A percentile compares a stretch with the other conserved stretches of the same genome.
These are phyloP conservation scores for Pangasius djambal DNA, from an alignment of 2,797 vertebrate genomes.

Conservation along the genomic window DNA sequence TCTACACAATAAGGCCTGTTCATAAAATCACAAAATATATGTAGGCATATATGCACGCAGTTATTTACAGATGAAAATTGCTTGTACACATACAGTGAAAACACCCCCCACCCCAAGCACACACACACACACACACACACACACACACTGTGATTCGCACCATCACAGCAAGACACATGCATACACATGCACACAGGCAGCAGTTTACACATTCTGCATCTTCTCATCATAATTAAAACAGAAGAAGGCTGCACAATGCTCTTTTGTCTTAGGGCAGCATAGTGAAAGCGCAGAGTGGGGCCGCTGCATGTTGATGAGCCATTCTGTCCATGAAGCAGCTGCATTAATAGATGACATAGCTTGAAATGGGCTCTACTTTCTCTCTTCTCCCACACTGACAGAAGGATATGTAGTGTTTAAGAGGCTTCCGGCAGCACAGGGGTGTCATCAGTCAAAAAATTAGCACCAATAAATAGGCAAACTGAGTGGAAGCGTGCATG, in stretches of 20 bases:
- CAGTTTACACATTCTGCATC: conserved; percentile 58
- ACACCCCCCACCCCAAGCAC: conserved; percentile 16
- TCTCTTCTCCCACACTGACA: conserved; percentile 74
- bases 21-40: conserved; percentile 8
- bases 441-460: conserved; percentile 69
- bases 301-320: conserved; percentile 78
- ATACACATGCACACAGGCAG: conserved; percentile 36
- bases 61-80: conserved; percentile 2
- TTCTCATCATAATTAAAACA: conserved; percentile 79
- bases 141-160: conserved; percentile 58
- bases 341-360: conserved; percentile 74
- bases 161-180: conserved; percentile 52
- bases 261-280: conserved; percentile 79
- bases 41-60: background rate
- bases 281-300: conserved; percentile 64
- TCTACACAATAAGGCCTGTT: conserved; percentile 14
- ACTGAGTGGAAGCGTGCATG: conserved; percentile 60
- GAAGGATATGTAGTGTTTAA: conserved; percentile 65
- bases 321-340: conserved; percentile 75
- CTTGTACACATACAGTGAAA: background rate
- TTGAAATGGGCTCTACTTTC: conserved; percentile 73
- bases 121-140: conserved; percentile 43
- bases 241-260: conserved; percentile 76
- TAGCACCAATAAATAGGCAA: conserved; percentile 70
- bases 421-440: conserved; percentile 66